Evolutionary conservation across 2,888 invertebrate genomes (phyloP), one percentile per base, ranked within the genome.

Genomic region (Synergus umbraculus): DNA sequence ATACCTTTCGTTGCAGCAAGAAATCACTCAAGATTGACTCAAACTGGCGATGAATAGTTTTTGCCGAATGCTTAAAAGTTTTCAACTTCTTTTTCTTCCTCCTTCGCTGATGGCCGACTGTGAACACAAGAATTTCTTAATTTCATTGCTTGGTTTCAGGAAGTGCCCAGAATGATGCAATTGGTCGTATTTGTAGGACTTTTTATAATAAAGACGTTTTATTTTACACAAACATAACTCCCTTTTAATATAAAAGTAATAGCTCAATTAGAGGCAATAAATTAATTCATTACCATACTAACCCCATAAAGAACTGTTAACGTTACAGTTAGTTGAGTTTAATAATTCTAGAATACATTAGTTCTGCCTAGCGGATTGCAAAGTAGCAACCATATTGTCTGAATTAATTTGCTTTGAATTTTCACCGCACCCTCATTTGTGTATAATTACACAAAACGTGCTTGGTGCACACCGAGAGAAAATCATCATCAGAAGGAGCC

Each of bases 11-110:
- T 76, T 77, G 49, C 82, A 29, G 77, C 66, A 83, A 86, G 86
- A 87, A 86, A 86, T 85, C 76, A 79, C 81, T 69, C 69, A 29
- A 73, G 73, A 54, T 73, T 73, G 73, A 73, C 54, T 69, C 49
- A 73, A 73, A 73, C 73, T 54, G 54, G 54, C 54, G 73, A 73
- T 73, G 41, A 73, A 10, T 37, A n/a, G 29, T 73, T 73, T 73
- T 73, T 73, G n/a, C 73, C 15, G 12, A 15, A 54, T 54, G 54
- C 73, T 73, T 73, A n/a, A 73, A 73, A 73, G 5, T 54, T 73
- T 37, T 9, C 73, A n/a, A 54, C 73, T 73, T 41, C 54, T 15
- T 15, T 73, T 73, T 73, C 73, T 41, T 54, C n/a, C 54, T n/a
- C n/a, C 73, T 15, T 13, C 22, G 22, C 44, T 69, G 69, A 69